A percentile compares a stretch with the other conserved stretches of the same genome.
phyloP scores from a whole-genome alignment of 2,113 vertebrate genomes.

The Gallinago jamesoni region DNA sequence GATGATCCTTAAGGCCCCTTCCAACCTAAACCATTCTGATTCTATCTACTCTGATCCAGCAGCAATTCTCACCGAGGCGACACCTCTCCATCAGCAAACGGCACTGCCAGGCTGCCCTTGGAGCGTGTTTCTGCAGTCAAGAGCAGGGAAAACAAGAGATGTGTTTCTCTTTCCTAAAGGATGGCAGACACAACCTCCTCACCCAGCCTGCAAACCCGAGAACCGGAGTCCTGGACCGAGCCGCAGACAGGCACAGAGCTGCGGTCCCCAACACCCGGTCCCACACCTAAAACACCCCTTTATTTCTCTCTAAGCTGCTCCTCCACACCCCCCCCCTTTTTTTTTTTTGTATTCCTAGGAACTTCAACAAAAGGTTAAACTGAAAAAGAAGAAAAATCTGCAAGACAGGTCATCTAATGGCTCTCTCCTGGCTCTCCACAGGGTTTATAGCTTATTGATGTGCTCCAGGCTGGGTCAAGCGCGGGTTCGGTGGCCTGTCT shows the following conservation, averaged over 20 bases:
- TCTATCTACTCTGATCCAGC: background rate
- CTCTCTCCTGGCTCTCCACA: background rate
- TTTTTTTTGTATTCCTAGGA: background rate
- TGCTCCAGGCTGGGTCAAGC: background rate
- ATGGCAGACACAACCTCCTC: background rate
- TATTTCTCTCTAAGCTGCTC: background rate
- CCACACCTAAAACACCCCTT: background rate
- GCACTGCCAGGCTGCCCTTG: background rate
- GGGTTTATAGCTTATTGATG: background rate
- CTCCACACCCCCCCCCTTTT: too few relatives aligned
- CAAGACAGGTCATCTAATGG: background rate
- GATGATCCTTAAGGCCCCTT: too few relatives aligned
- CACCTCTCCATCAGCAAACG: rapidly evolving
- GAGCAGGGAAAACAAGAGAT: background rate
- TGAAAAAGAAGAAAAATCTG: background rate
- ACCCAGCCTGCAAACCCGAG: background rate
- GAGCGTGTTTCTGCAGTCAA: background rate
- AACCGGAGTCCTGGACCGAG: rapidly evolving
- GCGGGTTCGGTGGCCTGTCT: background rate
- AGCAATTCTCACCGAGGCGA: background rate
- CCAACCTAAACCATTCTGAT: too few relatives aligned
- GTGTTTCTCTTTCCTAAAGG: background rate
- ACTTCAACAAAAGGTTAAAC: background rate
- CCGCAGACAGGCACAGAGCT: rapidly evolving
- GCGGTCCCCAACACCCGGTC: rapidly evolving